Conservation (phyloP, 2,797 vertebrate species). For the Pristis pectinata region DNA sequence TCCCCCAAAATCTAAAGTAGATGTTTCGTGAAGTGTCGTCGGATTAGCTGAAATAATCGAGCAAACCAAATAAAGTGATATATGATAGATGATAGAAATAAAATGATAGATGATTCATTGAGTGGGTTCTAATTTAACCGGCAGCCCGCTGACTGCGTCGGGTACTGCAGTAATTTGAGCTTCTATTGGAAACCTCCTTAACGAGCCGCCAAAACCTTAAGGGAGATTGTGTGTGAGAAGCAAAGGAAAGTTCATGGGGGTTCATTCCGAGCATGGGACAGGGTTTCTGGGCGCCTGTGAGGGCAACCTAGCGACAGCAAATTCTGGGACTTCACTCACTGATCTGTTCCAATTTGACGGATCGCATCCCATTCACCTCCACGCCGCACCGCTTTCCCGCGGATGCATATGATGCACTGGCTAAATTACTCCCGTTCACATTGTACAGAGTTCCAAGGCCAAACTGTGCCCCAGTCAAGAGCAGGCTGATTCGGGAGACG, state of each 20-base stretch:
- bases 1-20: background rate
- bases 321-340: background rate
- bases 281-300: background rate
- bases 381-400: no score
- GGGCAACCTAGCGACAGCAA: background rate
- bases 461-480: background rate
- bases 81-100: no score
- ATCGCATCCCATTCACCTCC: background rate
- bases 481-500: background rate
- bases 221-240: no score
- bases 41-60: background rate
- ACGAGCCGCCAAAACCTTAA: background rate
- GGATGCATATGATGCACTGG: no score
- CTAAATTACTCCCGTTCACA: background rate
- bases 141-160: background rate
- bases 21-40: background rate
- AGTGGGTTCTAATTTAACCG: background rate
- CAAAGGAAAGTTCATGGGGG: background rate
- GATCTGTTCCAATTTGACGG: background rate
- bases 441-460: no score
- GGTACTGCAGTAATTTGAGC: background rate
- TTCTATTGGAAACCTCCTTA: background rate
- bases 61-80: background rate
- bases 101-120: no score
- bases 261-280: no score